Conservation (phyloP, 2,113 vertebrate species). For the Nyctibius bracteatus region DNA sequence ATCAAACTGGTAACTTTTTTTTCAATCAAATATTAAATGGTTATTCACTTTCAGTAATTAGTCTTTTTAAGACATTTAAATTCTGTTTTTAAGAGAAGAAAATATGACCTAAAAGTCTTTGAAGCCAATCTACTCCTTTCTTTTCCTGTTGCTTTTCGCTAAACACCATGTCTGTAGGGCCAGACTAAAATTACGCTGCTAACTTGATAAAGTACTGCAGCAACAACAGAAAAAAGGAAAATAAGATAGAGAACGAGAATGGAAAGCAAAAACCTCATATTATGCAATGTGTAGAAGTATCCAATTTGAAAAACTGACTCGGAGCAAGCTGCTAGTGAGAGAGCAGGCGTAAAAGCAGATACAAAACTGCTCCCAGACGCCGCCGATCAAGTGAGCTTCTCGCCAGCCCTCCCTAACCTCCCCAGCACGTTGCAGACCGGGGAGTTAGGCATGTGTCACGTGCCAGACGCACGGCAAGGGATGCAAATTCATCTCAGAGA, state of each 20-base stretch:
- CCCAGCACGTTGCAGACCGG: background rate
- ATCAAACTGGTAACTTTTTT: background rate
- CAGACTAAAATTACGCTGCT: constrained; percentile 34
- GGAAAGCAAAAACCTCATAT: background rate
- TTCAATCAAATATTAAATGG: constrained; percentile 29
- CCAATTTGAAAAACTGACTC: background rate
- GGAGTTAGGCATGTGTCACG: background rate
- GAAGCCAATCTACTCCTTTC: background rate
- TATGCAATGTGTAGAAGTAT: background rate
- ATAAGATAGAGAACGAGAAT: background rate
- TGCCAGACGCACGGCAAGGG: fast-evolving
- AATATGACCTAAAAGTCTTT: background rate
- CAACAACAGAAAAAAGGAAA: constrained; percentile 8
- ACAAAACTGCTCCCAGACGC: background rate
- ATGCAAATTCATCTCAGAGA: background rate
- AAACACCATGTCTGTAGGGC: background rate
- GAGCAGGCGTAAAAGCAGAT: background rate
- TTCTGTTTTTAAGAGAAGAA: constrained; percentile 9
- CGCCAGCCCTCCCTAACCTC: background rate
- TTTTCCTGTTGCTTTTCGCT: background rate
- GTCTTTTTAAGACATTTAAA: constrained; percentile 6
- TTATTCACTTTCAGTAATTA: constrained; percentile 29
- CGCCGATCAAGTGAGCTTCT: background rate
- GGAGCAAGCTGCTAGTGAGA: background rate
- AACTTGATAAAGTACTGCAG: constrained; percentile 26